Evolutionary conservation across 2,797 vertebrate genomes (phyloP).

Genomic region (Setipinna tenuifilis): DNA sequence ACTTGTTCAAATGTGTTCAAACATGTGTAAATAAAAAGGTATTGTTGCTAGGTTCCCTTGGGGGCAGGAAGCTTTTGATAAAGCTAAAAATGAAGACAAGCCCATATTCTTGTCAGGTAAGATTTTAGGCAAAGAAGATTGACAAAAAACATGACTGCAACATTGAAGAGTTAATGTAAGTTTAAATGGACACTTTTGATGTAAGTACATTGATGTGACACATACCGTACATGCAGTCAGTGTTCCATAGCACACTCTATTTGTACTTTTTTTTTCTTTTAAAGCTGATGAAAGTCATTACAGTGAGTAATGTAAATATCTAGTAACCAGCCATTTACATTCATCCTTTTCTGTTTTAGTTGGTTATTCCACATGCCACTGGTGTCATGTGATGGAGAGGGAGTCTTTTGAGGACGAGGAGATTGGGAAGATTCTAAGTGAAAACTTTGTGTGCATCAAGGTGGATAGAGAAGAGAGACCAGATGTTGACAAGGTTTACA

Average conservation of each 20-base stretch:
- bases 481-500: slow-evolving; percentile 95
- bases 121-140: neutral
- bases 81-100: slow-evolving; percentile 88
- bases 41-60: slow-evolving; percentile 84
- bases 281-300: no score
- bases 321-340: neutral
- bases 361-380: slow-evolving; percentile 95
- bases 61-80: slow-evolving; percentile 93
- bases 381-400: slow-evolving; percentile 96
- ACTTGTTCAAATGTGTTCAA: neutral
- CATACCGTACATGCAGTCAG: no score
- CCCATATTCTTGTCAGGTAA: slow-evolving; percentile 92
- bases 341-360: slow-evolving; percentile 64
- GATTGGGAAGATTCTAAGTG: slow-evolving; percentile 83
- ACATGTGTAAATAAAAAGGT: neutral
- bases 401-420: slow-evolving; percentile 91
- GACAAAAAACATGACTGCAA: neutral
- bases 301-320: no score
- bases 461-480: slow-evolving; percentile 93
- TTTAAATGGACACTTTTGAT: neutral
- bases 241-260: no score
- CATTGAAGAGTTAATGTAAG: neutral
- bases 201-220: no score
- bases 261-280: no score
- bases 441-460: slow-evolving; percentile 92